phyloP scores from a whole-genome alignment of 2,113 vertebrate species.

The Gadus macrocephalus region DNA sequence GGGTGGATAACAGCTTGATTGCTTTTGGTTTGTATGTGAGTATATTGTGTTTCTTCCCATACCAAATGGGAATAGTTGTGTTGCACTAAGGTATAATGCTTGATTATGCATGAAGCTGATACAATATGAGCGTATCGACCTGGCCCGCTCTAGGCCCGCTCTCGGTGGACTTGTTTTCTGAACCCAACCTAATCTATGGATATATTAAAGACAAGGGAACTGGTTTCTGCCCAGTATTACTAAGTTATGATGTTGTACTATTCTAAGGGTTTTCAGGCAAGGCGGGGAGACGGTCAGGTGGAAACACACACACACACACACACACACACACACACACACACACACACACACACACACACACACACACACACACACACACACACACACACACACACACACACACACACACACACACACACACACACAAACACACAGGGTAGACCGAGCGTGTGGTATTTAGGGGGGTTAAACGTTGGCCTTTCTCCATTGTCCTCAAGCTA shows the following conservation, averaged over 20 bases:
- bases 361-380: too few species aligned
- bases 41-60: constrained; percentile 11
- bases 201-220: neutral
- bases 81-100: constrained; percentile 1
- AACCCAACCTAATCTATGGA: too few species aligned
- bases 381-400: too few species aligned
- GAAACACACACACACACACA: neutral
- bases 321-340: neutral
- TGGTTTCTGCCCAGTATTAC: constrained; percentile 2
- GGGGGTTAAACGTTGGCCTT: constrained; percentile 52
- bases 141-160: too few species aligned
- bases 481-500: constrained; percentile 30
- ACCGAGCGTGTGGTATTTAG: neutral
- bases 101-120: too few species aligned
- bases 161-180: too few species aligned
- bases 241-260: neutral
- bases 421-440: neutral
- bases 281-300: too few species aligned
- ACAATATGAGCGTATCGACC: too few species aligned
- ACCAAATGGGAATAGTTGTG: neutral
- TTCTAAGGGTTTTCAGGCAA: neutral
- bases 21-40: constrained; percentile 34
- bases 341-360: too few species aligned
- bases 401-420: too few species aligned
- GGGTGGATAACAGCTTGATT: constrained; percentile 22